Evolutionary conservation across 2,797 vertebrate species (phyloP), one percentile per base, ranked within the genome.

Genomic region (Manis crassicaudata): DNA sequence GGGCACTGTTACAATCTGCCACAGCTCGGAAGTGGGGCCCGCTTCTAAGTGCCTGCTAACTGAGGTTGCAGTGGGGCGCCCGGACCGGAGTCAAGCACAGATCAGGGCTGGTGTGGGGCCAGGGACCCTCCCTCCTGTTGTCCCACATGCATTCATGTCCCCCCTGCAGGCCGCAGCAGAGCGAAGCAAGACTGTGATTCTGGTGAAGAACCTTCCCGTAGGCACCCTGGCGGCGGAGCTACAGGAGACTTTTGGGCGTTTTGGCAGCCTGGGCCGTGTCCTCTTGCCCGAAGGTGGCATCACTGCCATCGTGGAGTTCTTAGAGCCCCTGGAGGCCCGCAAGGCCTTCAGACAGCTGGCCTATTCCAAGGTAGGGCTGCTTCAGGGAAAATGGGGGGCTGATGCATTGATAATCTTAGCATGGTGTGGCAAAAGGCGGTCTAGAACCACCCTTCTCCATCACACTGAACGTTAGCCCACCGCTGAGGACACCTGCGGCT

Each of bases 161-260:
- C 43, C 20, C 1, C 2, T 2, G 7, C 96, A 99, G 99, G 99
- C 99, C 0, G 98, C 99, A 5, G 99, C 98, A 0, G 98, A 99
- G 50, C 98, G 99, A 88, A 99, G 99, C 97, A 99, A 98, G 92
- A 98, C 98, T 0, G 99, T 99, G 96, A 99, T 99, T 76, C 97
- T 99, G 96, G 99, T 99, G 29, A 99, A 99, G 98, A 99, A 99
- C 97, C 99, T 99, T 40, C 99, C 99, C 0, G 98, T 99, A 0
- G 98, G 98, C 60, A 99, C 99, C 0, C 97, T 97, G 0, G 67
- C 6, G 0, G 75, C 94, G 0, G 99, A 99, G 94, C 98, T 99
- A 73, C 99, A 99, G 96, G 98, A 98, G 6, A 94, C 98, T 11
- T 99, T 99, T 0, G 98, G 99, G 0, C 97, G 97, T 1, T 98